These are phyloP conservation scores for Cygnus olor DNA, from an alignment of 2,797 vertebrate species.

Conservation along the genomic window DNA sequence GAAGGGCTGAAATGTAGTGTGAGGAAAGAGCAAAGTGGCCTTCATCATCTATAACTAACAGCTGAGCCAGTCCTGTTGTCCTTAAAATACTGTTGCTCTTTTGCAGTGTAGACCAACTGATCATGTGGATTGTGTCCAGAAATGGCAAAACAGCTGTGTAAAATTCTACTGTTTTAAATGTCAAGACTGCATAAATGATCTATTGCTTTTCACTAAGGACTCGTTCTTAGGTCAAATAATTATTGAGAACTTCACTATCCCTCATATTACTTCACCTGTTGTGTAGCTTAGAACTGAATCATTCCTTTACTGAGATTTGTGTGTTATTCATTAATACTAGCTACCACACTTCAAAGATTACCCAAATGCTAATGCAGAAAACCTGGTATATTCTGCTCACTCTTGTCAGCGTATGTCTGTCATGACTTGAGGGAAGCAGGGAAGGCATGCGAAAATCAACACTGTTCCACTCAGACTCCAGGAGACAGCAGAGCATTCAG, in stretches of 20 bases:
- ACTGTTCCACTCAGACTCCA: neutral
- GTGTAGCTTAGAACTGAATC: neutral
- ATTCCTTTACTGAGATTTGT: neutral
- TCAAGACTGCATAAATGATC: neutral
- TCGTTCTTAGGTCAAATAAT: neutral
- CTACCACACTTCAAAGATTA: neutral
- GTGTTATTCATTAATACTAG: neutral
- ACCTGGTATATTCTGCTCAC: neutral
- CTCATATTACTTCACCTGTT: neutral
- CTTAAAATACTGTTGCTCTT: neutral
- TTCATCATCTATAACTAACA: neutral
- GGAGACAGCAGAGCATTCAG: neutral
- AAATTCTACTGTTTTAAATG: neutral
- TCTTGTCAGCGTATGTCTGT: rapidly evolving
- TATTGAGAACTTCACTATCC: neutral
- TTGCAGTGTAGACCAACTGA: neutral
- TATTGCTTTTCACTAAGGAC: neutral
- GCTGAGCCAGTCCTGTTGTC: neutral
- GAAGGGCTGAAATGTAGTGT: neutral
- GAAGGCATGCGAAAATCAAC: neutral
- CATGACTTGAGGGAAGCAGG: rapidly evolving
- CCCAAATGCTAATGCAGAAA: neutral
- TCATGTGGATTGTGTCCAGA: neutral
- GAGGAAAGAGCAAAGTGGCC: neutral
- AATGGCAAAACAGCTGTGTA: neutral